Evolutionary conservation across 2,888 invertebrate species (phyloP).

Genomic region (Acronicta leporina): DNA sequence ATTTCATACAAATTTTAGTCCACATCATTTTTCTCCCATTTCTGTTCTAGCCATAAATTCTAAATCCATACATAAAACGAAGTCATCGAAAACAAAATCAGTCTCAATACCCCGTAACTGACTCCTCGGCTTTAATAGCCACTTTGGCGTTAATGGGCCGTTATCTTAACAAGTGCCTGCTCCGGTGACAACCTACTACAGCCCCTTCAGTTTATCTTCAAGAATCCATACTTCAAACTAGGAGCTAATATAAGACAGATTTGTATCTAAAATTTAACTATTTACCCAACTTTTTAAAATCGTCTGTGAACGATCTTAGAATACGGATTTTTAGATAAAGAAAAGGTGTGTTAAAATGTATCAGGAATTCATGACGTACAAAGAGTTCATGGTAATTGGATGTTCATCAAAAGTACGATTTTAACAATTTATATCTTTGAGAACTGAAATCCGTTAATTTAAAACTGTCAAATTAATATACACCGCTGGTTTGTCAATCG

Average conservation of each 20-base stretch:
- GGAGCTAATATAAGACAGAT: constrained; percentile 32
- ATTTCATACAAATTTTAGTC: no score
- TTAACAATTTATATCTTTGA: neutral
- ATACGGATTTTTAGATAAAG: no score
- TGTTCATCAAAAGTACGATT: constrained; percentile 3
- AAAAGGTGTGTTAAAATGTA: constrained; percentile 1
- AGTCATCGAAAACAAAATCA: constrained; percentile 29
- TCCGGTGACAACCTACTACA: constrained; percentile 54
- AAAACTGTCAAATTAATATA: neutral
- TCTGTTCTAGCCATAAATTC: neutral
- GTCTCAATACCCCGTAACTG: constrained; percentile 48
- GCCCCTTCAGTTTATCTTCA: constrained; percentile 43
- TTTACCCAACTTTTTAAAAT: no score
- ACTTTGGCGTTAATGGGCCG: constrained; percentile 55
- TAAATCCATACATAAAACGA: constrained; percentile 15
- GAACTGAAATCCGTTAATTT: neutral
- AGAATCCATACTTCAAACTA: constrained; percentile 11
- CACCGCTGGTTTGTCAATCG: neutral
- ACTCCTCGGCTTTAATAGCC: constrained; percentile 48
- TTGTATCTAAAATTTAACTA: constrained; percentile 20
- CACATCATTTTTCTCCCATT: no score
- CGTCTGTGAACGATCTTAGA: no score
- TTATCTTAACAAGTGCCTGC: constrained; percentile 57
- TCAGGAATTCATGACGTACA: constrained; percentile 17
- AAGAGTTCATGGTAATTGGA: constrained; percentile 16